These are phyloP conservation scores for Gavialis gangeticus DNA, from an alignment of 2,113 vertebrate genomes.

Conservation along the genomic window DNA sequence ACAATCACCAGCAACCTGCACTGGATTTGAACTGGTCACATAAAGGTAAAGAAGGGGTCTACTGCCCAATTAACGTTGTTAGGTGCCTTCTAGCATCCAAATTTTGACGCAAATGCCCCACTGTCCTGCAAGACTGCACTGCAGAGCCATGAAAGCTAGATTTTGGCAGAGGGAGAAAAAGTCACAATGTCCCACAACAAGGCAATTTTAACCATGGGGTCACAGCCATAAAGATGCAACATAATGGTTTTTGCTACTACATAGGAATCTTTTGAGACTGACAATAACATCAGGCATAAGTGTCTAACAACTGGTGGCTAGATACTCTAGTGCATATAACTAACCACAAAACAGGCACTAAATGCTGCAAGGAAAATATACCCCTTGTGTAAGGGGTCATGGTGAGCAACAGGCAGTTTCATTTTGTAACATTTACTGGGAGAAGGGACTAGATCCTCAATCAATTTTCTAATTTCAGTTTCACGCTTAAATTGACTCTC, in stretches of 20 bases:
- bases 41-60: conserved; percentile 29
- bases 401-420: background rate
- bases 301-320: background rate
- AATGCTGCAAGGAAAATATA: background rate
- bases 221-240: background rate
- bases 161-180: background rate
- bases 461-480: background rate
- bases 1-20: background rate
- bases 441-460: background rate
- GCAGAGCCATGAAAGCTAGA: background rate
- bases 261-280: background rate
- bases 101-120: background rate
- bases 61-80: background rate
- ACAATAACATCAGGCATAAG: background rate
- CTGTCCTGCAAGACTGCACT: background rate
- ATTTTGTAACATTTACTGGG: fast-evolving
- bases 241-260: background rate
- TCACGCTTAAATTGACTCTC: background rate
- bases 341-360: background rate
- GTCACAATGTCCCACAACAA: background rate
- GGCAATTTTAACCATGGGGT: background rate
- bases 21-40: conserved; percentile 2
- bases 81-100: background rate
- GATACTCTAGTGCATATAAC: background rate
- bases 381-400: background rate